Percentiles rank a stretch among this genome's conserved stretches.
phyloP scores from a whole-genome alignment of 2,888 invertebrate genomes.

The Criorhina ranunculi region DNA sequence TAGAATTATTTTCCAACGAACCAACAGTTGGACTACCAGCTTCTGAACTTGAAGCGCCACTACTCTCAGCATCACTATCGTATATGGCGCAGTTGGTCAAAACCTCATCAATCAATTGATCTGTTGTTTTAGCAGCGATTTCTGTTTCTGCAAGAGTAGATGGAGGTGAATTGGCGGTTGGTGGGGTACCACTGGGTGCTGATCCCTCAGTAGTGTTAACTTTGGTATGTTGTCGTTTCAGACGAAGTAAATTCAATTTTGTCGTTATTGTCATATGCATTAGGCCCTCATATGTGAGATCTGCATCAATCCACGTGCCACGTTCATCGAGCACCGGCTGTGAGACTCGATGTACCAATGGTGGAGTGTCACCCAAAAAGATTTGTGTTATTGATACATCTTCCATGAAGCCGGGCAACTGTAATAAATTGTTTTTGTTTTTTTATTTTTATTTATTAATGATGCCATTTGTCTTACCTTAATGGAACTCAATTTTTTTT shows the following conservation, averaged over 20 bases:
- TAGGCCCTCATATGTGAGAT: constrained; percentile 90
- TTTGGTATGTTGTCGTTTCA: constrained; percentile 80
- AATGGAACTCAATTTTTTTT: constrained; percentile 83
- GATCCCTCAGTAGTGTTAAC: constrained; percentile 53
- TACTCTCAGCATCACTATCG: constrained; percentile 84
- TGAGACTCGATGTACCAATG: constrained; percentile 87
- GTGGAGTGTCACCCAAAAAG: constrained; percentile 88
- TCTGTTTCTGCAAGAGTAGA: constrained; percentile 70
- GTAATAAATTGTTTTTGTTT: constrained; percentile 2
- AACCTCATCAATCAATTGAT: constrained; percentile 72
- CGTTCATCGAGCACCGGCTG: constrained; percentile 90
- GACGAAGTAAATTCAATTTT: constrained; percentile 88
- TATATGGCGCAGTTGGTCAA: constrained; percentile 81
- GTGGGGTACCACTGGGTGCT: constrained; percentile 35
- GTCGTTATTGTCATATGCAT: constrained; percentile 92
- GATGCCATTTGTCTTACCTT: constrained; percentile 78
- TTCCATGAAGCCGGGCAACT: constrained; percentile 93
- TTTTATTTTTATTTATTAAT: not conserved
- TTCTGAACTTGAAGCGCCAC: constrained; percentile 83
- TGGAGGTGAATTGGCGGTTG: constrained; percentile 66
- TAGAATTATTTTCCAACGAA: constrained; percentile 72
- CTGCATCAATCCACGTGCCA: constrained; percentile 94
- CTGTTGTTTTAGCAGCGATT: constrained; percentile 49
- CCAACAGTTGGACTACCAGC: constrained; percentile 80
- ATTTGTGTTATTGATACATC: constrained; percentile 90